phyloP scores from a whole-genome alignment of 2,797 vertebrate species.

The Nyctalus aviator region DNA sequence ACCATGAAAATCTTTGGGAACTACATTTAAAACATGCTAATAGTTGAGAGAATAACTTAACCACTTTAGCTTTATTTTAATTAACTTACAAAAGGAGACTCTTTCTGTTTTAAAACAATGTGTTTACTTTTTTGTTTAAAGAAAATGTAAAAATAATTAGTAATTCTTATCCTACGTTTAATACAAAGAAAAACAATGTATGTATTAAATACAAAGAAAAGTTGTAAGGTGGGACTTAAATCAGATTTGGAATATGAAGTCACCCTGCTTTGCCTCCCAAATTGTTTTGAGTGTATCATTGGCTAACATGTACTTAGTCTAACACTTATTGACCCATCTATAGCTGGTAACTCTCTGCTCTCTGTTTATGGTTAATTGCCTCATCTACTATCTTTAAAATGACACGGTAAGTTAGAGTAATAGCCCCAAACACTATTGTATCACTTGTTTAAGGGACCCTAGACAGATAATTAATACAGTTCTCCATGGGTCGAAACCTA shows the following conservation, averaged over 20 bases:
- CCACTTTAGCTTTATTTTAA: neutral
- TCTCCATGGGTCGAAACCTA: constrained; percentile 39
- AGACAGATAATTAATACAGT: constrained; percentile 63
- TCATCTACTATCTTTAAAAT: constrained; percentile 53
- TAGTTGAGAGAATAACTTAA: neutral
- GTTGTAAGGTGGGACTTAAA: neutral
- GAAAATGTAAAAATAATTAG: neutral
- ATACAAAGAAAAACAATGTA: neutral
- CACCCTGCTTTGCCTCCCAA: neutral
- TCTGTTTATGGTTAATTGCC: constrained; percentile 51
- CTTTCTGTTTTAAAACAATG: neutral
- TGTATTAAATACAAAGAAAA: neutral
- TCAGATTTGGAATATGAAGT: neutral
- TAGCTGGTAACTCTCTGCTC: neutral
- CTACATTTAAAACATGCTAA: neutral
- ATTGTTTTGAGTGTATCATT: neutral
- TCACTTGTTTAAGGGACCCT: constrained; percentile 50
- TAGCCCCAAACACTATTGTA: constrained; percentile 32
- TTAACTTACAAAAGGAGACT: neutral
- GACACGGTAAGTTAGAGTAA: constrained; percentile 26
- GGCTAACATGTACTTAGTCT: neutral
- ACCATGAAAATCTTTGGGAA: neutral
- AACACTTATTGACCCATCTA: neutral
- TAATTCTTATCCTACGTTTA: neutral
- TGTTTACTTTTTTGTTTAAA: neutral